These are phyloP conservation scores for Oncorhynchus nerka DNA, from an alignment of 2,113 vertebrate species.

Conservation along the genomic window DNA sequence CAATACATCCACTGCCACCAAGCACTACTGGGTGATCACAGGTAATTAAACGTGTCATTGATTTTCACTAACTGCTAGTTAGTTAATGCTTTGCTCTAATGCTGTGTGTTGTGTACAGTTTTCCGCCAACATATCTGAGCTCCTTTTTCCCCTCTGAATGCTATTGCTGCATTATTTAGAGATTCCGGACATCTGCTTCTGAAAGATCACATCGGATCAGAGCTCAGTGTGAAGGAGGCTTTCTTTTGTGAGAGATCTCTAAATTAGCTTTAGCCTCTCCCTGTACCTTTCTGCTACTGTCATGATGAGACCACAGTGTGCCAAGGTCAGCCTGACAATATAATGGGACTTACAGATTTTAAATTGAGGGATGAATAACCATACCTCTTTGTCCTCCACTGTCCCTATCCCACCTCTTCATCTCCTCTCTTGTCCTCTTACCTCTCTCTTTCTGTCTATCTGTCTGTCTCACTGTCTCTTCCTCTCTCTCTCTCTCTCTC, in stretches of 20 bases:
- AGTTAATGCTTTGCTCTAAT: background rate
- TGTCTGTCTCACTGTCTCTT: no score
- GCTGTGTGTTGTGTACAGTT: conserved; percentile 6
- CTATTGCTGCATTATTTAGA: conserved; percentile 32
- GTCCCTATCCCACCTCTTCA: background rate
- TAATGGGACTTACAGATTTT: conserved; percentile 12
- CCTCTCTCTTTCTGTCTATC: no score
- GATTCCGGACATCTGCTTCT: conserved; percentile 18
- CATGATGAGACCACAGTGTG: background rate
- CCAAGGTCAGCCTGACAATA: conserved; percentile 22
- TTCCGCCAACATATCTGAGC: no score
- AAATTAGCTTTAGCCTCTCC: background rate
- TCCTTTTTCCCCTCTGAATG: background rate
- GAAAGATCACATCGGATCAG: conserved; percentile 25
- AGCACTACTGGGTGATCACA: conserved; percentile 95
- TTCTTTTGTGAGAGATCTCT: background rate
- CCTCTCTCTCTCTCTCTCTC: conserved; percentile 3
- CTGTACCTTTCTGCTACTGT: conserved; percentile 14
- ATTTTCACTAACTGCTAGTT: background rate
- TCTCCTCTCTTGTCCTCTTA: background rate
- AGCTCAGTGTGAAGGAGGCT: conserved; percentile 6
- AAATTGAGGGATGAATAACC: conserved; percentile 13
- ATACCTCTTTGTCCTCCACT: background rate
- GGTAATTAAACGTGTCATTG: conserved; percentile 70
- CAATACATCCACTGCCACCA: conserved; percentile 89